Conservation (phyloP, 2,888 invertebrate species). For the Ferrisia virgata region DNA sequence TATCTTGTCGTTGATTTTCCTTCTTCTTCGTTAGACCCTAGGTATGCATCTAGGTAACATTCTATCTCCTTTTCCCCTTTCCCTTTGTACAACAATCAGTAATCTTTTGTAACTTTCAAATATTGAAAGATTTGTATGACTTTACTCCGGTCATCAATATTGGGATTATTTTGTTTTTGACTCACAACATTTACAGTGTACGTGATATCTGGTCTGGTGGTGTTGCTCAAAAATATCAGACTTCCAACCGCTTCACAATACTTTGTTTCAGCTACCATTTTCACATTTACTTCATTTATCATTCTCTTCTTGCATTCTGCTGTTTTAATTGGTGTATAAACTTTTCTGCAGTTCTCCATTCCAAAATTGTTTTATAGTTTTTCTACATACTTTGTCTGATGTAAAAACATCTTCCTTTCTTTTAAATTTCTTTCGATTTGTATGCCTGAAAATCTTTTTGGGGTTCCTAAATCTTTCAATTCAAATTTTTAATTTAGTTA, state of each 20-base stretch:
- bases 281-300: background rate
- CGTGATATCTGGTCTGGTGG: background rate
- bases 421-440: background rate
- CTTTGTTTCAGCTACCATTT: background rate
- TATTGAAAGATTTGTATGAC: background rate
- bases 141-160: background rate
- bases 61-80: background rate
- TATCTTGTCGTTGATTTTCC: background rate
- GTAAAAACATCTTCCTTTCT: background rate
- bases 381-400: background rate
- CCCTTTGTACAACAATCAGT: background rate
- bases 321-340: background rate
- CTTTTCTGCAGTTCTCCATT: background rate
- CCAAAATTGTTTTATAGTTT: background rate
- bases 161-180: background rate
- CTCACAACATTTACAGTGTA: background rate
- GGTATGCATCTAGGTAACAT: background rate
- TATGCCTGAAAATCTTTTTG: conserved; percentile 15
- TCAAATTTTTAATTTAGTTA: background rate
- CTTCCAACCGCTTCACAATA: background rate
- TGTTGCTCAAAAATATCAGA: background rate
- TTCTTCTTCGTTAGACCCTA: background rate
- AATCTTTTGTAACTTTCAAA: background rate
- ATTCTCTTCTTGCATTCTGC: background rate
- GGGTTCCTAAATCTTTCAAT: conserved; percentile 18